A percentile compares a stretch with the other conserved stretches of the same genome.
Conservation (phyloP, 2,797 vertebrate genomes). For the Microctenopoma lineatum region DNA sequence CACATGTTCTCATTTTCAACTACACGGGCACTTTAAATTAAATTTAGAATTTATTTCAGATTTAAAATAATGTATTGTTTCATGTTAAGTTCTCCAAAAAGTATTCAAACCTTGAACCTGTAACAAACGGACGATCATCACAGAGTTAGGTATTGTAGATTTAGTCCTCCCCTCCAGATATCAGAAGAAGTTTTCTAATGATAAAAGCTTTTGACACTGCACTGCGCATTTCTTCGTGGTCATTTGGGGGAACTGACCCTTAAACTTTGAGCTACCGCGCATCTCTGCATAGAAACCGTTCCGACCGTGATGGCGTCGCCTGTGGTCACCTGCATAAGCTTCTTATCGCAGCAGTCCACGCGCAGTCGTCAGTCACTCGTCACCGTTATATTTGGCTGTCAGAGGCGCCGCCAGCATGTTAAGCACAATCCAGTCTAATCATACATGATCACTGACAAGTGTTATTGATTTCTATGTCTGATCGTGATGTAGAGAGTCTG, state of each 20-base stretch:
- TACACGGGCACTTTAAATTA: neutral
- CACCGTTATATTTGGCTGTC: constrained; percentile 29
- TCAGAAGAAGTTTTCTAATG: no score
- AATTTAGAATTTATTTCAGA: no score
- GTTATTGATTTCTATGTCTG: constrained; percentile 61
- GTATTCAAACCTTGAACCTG: no score
- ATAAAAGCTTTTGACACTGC: no score
- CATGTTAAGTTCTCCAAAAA: no score
- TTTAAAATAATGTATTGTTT: no score
- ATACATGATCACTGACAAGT: constrained; percentile 58
- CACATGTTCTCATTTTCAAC: neutral
- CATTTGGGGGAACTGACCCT: constrained; percentile 17
- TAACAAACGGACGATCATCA: no score
- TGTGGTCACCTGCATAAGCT: constrained; percentile 62
- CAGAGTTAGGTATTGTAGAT: no score
- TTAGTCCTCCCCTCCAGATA: no score
- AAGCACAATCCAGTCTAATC: constrained; percentile 48
- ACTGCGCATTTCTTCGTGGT: neutral
- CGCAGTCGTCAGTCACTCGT: constrained; percentile 13
- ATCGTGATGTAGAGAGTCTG: constrained; percentile 53
- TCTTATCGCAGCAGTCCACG: constrained; percentile 43
- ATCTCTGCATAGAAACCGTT: neutral
- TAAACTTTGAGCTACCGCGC: constrained; percentile 17
- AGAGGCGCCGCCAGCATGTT: constrained; percentile 33
- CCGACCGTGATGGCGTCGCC: constrained; percentile 23